Evolutionary conservation across 2,797 vertebrate species (phyloP).

Genomic region (Poeciliopsis presidionis): DNA sequence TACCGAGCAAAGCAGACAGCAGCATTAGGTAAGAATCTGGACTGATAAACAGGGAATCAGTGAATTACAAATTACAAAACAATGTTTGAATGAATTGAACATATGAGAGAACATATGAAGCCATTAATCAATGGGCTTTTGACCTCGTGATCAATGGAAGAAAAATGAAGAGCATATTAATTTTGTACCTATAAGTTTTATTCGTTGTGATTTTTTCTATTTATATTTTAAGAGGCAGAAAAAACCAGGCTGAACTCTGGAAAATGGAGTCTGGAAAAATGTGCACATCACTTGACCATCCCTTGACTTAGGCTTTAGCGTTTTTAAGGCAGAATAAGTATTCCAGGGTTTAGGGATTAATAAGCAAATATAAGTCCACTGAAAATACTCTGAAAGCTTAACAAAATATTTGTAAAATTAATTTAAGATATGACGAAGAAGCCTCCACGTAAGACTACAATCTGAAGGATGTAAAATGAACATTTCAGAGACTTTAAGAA

Average conservation of each 20-base stretch:
- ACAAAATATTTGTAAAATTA: background rate
- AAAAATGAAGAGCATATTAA: background rate
- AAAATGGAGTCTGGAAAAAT: background rate
- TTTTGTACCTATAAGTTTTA: background rate
- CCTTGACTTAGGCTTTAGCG: background rate
- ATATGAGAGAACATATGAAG: background rate
- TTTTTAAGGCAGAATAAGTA: background rate
- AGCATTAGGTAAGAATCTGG: constrained; percentile 10
- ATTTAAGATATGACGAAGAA: background rate
- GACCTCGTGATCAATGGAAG: background rate
- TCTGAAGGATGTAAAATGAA: background rate
- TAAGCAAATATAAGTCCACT: background rate
- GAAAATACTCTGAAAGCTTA: background rate
- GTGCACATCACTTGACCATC: background rate
- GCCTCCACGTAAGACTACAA: background rate
- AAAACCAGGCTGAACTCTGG: background rate
- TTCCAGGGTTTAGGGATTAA: background rate
- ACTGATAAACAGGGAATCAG: background rate
- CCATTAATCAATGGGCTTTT: background rate
- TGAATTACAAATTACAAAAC: constrained; percentile 16
- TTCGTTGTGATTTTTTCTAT: background rate
- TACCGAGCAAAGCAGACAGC: constrained; percentile 27
- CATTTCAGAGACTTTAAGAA: background rate
- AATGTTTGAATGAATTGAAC: background rate
- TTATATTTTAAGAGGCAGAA: background rate